phyloP scores from a whole-genome alignment of 2,888 invertebrate species.

The Phyto melanocephala region DNA sequence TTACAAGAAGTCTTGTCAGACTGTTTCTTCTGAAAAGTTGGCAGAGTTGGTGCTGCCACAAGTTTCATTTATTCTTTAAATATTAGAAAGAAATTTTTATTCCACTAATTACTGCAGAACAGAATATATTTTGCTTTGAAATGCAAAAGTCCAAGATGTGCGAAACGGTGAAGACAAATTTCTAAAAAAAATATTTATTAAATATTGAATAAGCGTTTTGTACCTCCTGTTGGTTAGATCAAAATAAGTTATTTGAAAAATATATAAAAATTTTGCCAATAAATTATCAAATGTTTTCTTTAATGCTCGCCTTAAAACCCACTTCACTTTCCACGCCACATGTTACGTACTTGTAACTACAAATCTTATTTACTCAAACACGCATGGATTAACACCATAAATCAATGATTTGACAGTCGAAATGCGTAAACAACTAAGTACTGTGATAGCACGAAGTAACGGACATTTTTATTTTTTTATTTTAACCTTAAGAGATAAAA shows the following conservation, averaged over 20 bases:
- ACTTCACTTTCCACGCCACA: conserved; percentile 4
- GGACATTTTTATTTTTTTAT: neutral
- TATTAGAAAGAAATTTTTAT: too few species aligned
- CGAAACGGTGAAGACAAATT: neutral
- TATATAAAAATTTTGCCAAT: neutral
- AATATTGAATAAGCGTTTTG: neutral
- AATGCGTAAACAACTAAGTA: conserved; percentile 35
- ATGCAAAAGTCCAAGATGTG: too few species aligned
- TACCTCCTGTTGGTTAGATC: neutral
- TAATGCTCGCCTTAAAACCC: conserved; percentile 34
- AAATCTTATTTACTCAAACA: conserved; percentile 27
- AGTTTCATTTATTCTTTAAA: too few species aligned
- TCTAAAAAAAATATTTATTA: neutral
- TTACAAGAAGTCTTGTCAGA: too few species aligned
- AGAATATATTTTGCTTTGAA: too few species aligned
- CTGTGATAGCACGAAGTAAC: neutral
- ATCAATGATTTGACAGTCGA: conserved; percentile 48
- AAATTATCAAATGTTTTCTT: conserved; percentile 51
- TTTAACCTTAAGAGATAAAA: too few species aligned
- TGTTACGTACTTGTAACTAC: neutral
- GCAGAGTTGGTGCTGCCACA: too few species aligned
- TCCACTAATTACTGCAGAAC: too few species aligned
- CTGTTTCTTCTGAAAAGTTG: too few species aligned
- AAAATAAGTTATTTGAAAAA: neutral
- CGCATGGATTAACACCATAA: conserved; percentile 54